Conservation (phyloP, 2,888 invertebrate genomes). For the Tetropium fuscum region DNA sequence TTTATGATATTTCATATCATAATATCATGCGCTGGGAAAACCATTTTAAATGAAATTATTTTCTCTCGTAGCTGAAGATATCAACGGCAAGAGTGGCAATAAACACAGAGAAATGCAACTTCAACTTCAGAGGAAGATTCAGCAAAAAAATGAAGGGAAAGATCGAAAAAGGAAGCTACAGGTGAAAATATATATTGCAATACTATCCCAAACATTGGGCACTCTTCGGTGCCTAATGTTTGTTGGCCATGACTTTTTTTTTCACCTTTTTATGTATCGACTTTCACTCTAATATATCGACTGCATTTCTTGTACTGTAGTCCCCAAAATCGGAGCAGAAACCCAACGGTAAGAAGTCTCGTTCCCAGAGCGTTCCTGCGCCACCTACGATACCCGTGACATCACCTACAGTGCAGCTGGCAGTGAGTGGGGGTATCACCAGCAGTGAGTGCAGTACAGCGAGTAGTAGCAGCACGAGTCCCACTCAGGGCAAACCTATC, state of each 20-base stretch:
- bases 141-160: constrained; percentile 75
- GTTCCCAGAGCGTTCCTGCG: constrained; percentile 60
- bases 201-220: no score
- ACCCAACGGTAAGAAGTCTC: constrained; percentile 49
- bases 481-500: constrained; percentile 57
- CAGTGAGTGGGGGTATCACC: constrained; percentile 30
- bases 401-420: constrained; percentile 30
- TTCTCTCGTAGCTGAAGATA: constrained; percentile 40
- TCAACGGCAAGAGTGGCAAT: constrained; percentile 46
- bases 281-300: no score
- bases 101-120: constrained; percentile 73
- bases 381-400: constrained; percentile 49
- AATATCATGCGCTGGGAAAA: background rate
- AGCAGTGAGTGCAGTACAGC: constrained; percentile 62
- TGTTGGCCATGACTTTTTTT: no score
- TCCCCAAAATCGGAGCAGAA: constrained; percentile 53
- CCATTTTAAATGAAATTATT: background rate
- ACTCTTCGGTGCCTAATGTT: no score
- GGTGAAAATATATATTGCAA: constrained; percentile 61
- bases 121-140: constrained; percentile 76
- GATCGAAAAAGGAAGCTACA: constrained; percentile 73
- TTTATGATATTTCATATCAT: no score
- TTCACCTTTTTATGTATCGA: no score
- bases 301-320: constrained; percentile 34
- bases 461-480: constrained; percentile 60